Percentiles rank a stretch among this genome's conserved stretches.
These are phyloP conservation scores for Galeruca laticollis DNA, from an alignment of 2,888 invertebrate species.

Conservation along the genomic window DNA sequence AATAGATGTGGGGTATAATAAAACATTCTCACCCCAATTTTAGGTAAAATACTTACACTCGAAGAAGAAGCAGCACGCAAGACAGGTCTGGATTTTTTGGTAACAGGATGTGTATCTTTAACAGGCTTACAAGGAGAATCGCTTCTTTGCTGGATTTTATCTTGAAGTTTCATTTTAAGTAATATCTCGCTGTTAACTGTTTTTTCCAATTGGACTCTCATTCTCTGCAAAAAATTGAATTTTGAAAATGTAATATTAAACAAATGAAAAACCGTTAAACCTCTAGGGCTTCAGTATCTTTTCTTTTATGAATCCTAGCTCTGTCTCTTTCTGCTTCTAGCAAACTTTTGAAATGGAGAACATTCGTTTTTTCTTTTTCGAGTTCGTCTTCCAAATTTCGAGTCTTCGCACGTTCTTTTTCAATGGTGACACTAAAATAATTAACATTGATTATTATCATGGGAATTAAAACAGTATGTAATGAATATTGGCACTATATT, in stretches of 20 bases:
- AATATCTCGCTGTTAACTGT: conserved; percentile 44
- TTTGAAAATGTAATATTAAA: not conserved
- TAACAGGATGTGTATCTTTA: conserved; percentile 35
- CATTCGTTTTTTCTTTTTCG: conserved; percentile 46
- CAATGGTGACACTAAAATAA: conserved; percentile 43
- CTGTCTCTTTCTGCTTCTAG: conserved; percentile 44
- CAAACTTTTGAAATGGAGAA: conserved; percentile 44
- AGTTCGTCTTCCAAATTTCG: conserved; percentile 51
- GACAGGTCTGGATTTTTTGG: conserved; percentile 7
- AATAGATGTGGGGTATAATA: not conserved
- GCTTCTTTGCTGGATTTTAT: conserved; percentile 20
- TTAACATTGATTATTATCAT: not conserved
- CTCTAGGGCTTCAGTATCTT: conserved; percentile 45
- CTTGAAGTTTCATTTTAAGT: conserved; percentile 43
- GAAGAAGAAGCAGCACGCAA: conserved; percentile 10
- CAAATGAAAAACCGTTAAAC: conserved; percentile 24
- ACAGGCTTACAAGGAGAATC: conserved; percentile 41
- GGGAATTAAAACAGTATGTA: not conserved
- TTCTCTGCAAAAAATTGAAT: conserved; percentile 35
- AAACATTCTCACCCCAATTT: not conserved
- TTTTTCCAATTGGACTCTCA: conserved; percentile 46
- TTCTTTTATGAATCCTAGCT: conserved; percentile 39
- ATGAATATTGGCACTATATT: too few relatives aligned
- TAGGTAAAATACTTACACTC: not conserved
- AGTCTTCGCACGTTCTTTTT: conserved; percentile 49